Conservation (phyloP, 92 coral and sea anemone genomes). For the Anthopleura xanthogrammica region DNA sequence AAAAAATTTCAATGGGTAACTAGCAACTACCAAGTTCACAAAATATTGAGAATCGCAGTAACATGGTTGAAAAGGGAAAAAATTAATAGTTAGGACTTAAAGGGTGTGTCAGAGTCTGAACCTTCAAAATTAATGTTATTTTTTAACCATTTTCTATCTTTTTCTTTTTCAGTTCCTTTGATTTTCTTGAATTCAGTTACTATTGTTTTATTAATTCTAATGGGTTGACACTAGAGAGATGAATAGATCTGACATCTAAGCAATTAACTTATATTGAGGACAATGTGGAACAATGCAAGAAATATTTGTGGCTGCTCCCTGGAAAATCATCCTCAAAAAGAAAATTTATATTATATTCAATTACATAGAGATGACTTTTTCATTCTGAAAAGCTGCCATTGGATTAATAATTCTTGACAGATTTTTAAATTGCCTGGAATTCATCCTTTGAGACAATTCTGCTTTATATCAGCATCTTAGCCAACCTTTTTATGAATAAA, state of each 20-base stretch:
- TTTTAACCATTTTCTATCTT: neutral
- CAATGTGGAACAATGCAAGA: neutral
- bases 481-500: too few relatives aligned
- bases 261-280: neutral
- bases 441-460: too few relatives aligned
- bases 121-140: too few relatives aligned
- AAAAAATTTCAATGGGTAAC: too few relatives aligned
- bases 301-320: neutral
- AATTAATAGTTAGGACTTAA: too few relatives aligned
- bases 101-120: neutral
- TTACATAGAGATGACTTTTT: neutral
- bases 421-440: too few relatives aligned
- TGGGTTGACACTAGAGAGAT: conserved; percentile 58
- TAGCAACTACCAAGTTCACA: too few relatives aligned
- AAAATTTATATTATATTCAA: neutral
- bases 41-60: too few relatives aligned
- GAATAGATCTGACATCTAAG: neutral
- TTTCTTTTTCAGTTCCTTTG: conserved; percentile 83
- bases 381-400: too few relatives aligned
- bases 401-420: too few relatives aligned
- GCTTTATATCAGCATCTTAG: too few relatives aligned
- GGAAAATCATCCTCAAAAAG: neutral
- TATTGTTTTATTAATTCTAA: conserved; percentile 77
- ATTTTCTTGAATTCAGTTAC: conserved; percentile 85
- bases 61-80: too few relatives aligned